Evolutionary conservation across 2,797 vertebrate genomes (phyloP).

Genomic region (Alfaro cultratus): DNA sequence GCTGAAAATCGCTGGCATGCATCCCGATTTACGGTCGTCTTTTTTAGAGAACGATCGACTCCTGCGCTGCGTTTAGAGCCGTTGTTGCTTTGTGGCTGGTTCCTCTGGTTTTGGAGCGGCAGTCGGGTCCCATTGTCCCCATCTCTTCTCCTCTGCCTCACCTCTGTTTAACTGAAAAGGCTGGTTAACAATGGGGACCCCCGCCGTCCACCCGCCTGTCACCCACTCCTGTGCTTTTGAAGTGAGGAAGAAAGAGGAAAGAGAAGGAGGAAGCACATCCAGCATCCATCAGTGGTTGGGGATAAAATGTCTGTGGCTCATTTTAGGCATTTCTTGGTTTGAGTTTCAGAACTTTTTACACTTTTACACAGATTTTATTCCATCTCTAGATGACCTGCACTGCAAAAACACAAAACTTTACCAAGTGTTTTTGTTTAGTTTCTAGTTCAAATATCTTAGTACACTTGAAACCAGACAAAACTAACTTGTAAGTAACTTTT

Average conservation of each 20-base stretch:
- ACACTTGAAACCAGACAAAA: not conserved
- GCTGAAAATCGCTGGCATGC: constrained; percentile 20
- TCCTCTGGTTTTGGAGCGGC: constrained; percentile 74
- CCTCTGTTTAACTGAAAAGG: constrained; percentile 89
- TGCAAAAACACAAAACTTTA: too few relatives aligned
- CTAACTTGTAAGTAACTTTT: too few relatives aligned
- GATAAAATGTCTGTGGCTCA: constrained; percentile 18
- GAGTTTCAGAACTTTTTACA: not conserved
- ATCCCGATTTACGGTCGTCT: constrained; percentile 42
- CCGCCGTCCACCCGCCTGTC: constrained; percentile 81
- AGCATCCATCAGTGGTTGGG: constrained; percentile 60
- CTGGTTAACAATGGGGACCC: constrained; percentile 89
- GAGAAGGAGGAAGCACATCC: constrained; percentile 60
- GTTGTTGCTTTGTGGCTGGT: constrained; percentile 57
- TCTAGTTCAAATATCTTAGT: too few relatives aligned
- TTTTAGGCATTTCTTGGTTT: constrained; percentile 20
- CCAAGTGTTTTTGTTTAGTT: too few relatives aligned
- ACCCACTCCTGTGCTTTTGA: constrained; percentile 85
- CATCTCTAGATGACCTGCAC: not conserved
- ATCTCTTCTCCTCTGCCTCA: constrained; percentile 81
- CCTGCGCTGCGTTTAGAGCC: constrained; percentile 43
- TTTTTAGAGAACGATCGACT: constrained; percentile 51
- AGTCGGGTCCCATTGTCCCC: constrained; percentile 84
- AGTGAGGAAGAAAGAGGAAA: constrained; percentile 72
- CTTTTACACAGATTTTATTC: not conserved